Conservation (phyloP, 2,888 invertebrate species). For the Melanostoma mellinum region DNA sequence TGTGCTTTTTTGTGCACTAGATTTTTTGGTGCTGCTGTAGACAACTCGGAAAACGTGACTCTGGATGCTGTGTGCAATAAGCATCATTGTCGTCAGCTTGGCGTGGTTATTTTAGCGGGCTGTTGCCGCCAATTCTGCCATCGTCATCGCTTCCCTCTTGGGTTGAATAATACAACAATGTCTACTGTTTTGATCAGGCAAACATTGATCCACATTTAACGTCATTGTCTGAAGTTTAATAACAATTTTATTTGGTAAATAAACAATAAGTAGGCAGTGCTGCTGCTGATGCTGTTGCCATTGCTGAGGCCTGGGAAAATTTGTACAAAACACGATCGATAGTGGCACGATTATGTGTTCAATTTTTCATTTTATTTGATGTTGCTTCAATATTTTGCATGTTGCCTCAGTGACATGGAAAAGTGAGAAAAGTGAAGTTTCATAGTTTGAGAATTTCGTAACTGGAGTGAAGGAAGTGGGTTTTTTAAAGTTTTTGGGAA, state of each 20-base stretch:
- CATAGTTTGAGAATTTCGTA: conserved; percentile 32
- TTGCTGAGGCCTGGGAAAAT: conserved; percentile 42
- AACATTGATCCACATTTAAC: conserved; percentile 69
- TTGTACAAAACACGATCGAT: conserved; percentile 52
- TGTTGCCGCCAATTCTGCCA: not conserved
- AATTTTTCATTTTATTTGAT: conserved; percentile 5
- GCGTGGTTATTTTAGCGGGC: conserved; percentile 26
- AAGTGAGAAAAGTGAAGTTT: conserved; percentile 37
- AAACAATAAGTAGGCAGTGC: conserved; percentile 57
- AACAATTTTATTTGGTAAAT: conserved; percentile 65
- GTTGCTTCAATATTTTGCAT: conserved; percentile 20
- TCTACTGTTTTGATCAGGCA: conserved; percentile 63
- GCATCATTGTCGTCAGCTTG: conserved; percentile 23
- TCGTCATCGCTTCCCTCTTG: conserved; percentile 36
- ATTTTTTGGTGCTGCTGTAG: conserved; percentile 26
- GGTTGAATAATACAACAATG: conserved; percentile 60
- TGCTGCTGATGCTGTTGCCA: conserved; percentile 3
- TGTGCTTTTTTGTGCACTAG: conserved; percentile 16
- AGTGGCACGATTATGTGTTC: conserved; percentile 50
- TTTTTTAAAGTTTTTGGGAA: not conserved
- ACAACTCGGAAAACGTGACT: conserved; percentile 66
- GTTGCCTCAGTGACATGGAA: conserved; percentile 27
- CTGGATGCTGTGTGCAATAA: conserved; percentile 57
- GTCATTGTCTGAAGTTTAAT: conserved; percentile 66
- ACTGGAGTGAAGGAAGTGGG: conserved; percentile 13